Evolutionary conservation across 2,113 vertebrate genomes (phyloP), one percentile per base, ranked within the genome.

Genomic region (Ochotona princeps): DNA sequence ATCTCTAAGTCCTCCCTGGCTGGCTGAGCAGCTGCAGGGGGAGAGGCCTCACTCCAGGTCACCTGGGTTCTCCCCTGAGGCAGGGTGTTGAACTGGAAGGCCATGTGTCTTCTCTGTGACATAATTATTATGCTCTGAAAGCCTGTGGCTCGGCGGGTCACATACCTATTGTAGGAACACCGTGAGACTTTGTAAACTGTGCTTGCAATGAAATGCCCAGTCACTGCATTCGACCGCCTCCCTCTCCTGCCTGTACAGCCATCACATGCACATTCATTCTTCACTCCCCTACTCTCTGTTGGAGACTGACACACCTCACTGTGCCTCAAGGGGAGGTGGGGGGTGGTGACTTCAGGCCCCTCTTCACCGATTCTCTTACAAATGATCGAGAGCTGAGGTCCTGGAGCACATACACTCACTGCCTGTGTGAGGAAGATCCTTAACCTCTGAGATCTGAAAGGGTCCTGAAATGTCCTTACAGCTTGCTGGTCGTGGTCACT

Each of bases 141-240:
- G 3, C 15, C 51, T 74, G 10, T 57, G 72, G 60, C 72, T 93
- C 51, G 81, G 78, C 72, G 85, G 76, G 76, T 66, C 75, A 72
- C 54, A 75, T 65, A 70, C 20, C 80, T 91, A 70, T 80, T 86
- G 91, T 91, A 28, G 13, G 69, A 88, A 79, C 15, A 25, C 61
- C 44, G 11, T 51, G 83, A 91, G 44, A 80, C 75, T 94, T 94
- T 95, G 90, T 65, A 67, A 92, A 96, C 92, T 83, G 44, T 91
- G 87, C 47, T 95, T 91, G 67, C 60, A 75, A 2, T 66, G 80
- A 79, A 92, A 93, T 80, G 79, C 30, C 9, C n/a, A 72, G 4
- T 32, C 47, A 75, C 84, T 93, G 76, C 44, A 47, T 83, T 82
- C 92, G 94, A 90, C 60, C 70, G 72, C 85, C 60, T 87, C n/a